Base-by-base conservation (phyloP, 2,888 invertebrate species). In the Pollenia amentaria region DNA sequence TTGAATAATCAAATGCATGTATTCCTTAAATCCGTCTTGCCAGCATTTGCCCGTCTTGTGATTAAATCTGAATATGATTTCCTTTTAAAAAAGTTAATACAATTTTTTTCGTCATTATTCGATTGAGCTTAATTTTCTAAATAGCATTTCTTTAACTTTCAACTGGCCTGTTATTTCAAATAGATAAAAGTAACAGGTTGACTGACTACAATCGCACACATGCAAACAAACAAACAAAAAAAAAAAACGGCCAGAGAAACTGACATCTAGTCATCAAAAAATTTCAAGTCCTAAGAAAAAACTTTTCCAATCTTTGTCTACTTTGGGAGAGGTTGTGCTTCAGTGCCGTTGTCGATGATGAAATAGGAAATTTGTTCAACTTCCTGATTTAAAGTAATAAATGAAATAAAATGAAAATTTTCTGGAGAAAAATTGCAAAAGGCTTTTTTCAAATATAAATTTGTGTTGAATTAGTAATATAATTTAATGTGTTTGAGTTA, bases 331-430 rank as follows among this genome's bases (percentile, higher is more conserved):
- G 0, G 21, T 40, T 69, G 60, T 69, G 60, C 57, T 51, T 72
- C 16, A 48, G n/a, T 51, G 14, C 51, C 14, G 81, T 69, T 51
- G 29, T 29, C 29, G 60, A 38, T 16, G 60, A 53, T 44, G 67
- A 57, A 89, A 88, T 73, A 90, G 92, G 91, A 91, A 92, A 91
- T 92, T 91, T 91, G 89, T 89, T 90, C 89, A 89, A 91, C 91
- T 92, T 92, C 91, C 91, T 91, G 91, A 90, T 91, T 91, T 90
- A 91, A 91, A 91, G 86, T 76, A 72, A 83, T 90, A 91, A 91
- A 90, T 91, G 90, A 89, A 78, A 83, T 83, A 48, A 78, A 78
- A 48, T 77, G 40, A 67, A 75, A 21, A 55, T 9, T 81, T 60
- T 57, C 40, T 44, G 12, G 9, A 29, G 18, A 10, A 55, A 65